Conservation (phyloP, 30 jellyfish, hydroid and myxozoan species). For the Aurelia coerulea region DNA sequence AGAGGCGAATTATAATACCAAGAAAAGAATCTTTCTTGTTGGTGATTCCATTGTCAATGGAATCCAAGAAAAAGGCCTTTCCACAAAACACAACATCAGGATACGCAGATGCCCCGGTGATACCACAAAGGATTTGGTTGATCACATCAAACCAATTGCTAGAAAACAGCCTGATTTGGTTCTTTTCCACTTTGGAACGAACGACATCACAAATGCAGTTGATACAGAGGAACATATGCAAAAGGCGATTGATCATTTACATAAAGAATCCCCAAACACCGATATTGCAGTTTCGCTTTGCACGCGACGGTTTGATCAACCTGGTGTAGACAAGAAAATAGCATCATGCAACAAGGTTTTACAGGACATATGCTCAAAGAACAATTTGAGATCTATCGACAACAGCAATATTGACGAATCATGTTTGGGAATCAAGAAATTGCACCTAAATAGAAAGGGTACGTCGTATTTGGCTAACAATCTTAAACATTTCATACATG, state of each 20-base stretch:
- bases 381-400: conserved; percentile 10
- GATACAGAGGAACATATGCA: background rate
- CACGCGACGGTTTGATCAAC: conserved; percentile 11
- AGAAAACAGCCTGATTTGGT: background rate
- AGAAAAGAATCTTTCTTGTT: background rate
- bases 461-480: conserved; percentile 11
- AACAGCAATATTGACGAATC: conserved; percentile 25
- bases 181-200: background rate
- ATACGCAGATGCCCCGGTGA: too few species aligned
- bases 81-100: background rate
- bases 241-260: background rate
- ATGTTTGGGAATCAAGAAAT: conserved; percentile 23
- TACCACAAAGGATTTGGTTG: too few species aligned
- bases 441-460: conserved; percentile 18
- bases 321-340: background rate
- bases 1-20: background rate
- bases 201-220: background rate
- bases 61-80: background rate
- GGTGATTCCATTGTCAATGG: background rate
- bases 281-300: conserved; percentile 21
- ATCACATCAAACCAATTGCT: background rate
- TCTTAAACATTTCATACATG: too few species aligned
- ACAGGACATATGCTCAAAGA: background rate
- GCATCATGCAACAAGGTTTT: conserved; percentile 2
- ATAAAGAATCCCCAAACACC: conserved; percentile 14